These are phyloP conservation scores for Congeria kusceri DNA, from an alignment of 2,888 invertebrate species.

Conservation along the genomic window DNA sequence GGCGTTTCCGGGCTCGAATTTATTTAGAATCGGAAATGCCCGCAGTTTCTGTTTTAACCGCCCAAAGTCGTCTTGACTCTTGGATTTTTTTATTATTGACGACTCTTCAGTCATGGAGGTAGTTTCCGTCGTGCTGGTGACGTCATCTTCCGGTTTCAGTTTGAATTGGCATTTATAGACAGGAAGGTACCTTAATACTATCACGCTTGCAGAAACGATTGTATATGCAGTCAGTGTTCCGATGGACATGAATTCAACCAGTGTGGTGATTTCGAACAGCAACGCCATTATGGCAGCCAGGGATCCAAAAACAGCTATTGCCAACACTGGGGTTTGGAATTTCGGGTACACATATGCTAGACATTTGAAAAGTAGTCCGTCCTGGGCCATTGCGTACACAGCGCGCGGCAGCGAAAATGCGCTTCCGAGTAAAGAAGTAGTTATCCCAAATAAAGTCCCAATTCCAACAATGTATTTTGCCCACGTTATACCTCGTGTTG, in stretches of 20 bases:
- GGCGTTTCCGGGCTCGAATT: conserved; percentile 91
- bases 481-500: conserved; percentile 78
- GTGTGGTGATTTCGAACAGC: conserved; percentile 93
- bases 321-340: conserved; percentile 88
- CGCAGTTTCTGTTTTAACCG: conserved; percentile 90
- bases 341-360: conserved; percentile 90
- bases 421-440: conserved; percentile 89
- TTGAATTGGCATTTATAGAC: conserved; percentile 82
- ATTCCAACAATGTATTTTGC: conserved; percentile 82
- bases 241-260: conserved; percentile 98
- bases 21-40: conserved; percentile 91
- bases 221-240: conserved; percentile 97
- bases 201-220: conserved; percentile 95
- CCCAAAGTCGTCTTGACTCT: conserved; percentile 88
- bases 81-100: conserved; percentile 78
- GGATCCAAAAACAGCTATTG: conserved; percentile 81
- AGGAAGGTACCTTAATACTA: conserved; percentile 92
- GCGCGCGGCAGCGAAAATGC: conserved; percentile 94
- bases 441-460: conserved; percentile 83
- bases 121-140: conserved; percentile 28
- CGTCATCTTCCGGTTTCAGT: conserved; percentile 78
- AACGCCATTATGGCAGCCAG: conserved; percentile 89
- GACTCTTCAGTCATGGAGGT: conserved; percentile 70
- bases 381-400: conserved; percentile 96
- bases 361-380: conserved; percentile 92